Conservation (phyloP, 2,888 invertebrate species). For the Scaptomyza flava region DNA sequence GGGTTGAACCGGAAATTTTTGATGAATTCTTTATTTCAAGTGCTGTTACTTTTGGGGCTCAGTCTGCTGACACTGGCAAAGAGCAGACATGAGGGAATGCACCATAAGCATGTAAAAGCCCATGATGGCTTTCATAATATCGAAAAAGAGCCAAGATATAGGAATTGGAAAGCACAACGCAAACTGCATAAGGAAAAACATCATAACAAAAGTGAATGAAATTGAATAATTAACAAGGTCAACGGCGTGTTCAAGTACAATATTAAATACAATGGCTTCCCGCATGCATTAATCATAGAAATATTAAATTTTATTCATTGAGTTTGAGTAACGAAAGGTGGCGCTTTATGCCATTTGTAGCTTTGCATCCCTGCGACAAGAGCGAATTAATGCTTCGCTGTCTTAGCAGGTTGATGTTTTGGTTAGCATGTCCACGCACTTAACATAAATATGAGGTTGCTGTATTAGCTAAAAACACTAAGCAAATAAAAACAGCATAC, state of each 20-base stretch:
- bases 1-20: neutral
- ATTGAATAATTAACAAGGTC: slow-evolving; percentile 14
- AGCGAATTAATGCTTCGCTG: neutral
- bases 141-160: slow-evolving; percentile 26
- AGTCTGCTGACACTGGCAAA: neutral
- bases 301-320: neutral
- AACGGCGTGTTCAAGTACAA: neutral
- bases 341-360: neutral
- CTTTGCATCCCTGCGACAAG: too few relatives aligned
- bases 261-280: slow-evolving; percentile 5
- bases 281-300: neutral
- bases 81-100: neutral
- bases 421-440: neutral
- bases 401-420: neutral
- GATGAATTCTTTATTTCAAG: neutral
- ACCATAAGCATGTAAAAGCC: slow-evolving; percentile 7
- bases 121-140: slow-evolving; percentile 50
- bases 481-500: neutral
- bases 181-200: neutral
- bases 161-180: slow-evolving; percentile 11
- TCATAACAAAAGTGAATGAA: neutral
- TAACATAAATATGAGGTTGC: neutral
- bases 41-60: neutral
- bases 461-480: neutral
- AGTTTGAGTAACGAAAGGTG: neutral